phyloP scores from a whole-genome alignment of 1,140 invertebrate species.

The Halictus rubicundus region DNA sequence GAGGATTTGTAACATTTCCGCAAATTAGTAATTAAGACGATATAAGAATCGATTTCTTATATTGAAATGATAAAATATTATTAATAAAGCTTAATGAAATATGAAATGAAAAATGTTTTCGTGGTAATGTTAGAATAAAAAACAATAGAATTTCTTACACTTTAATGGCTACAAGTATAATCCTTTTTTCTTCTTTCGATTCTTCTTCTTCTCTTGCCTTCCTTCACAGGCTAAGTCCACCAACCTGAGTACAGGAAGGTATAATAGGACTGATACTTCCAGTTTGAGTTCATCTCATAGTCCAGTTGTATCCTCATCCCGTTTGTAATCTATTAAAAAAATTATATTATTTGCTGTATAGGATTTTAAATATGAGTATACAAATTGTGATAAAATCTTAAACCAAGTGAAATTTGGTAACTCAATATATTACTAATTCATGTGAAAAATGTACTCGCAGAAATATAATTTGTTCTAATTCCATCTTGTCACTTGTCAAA shows the following conservation, averaged over 20 bases:
- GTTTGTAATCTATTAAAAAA: constrained; percentile 75
- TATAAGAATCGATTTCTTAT: background rate
- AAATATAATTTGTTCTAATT: constrained; percentile 50
- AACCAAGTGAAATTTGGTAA: constrained; percentile 34
- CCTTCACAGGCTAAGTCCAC: constrained; percentile 18
- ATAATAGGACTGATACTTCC: constrained; percentile 43
- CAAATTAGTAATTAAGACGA: background rate
- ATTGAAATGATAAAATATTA: background rate
- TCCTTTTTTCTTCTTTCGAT: background rate
- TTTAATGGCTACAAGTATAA: constrained; percentile 2
- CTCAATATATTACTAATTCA: constrained; percentile 52
- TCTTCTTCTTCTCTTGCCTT: constrained; percentile 2
- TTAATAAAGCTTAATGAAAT: background rate
- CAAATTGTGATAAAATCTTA: constrained; percentile 34
- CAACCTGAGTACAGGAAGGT: constrained; percentile 28
- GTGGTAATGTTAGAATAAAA: background rate
- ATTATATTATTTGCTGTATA: constrained; percentile 63
- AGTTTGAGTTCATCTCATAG: constrained; percentile 72
- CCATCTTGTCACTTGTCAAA: constrained; percentile 42
- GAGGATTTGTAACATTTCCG: background rate
- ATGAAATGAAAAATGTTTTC: background rate
- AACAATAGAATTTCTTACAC: background rate
- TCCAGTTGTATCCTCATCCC: constrained; percentile 68
- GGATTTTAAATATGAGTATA: background rate
- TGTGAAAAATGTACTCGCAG: constrained; percentile 45